Base-by-base conservation (phyloP, 1,140 invertebrate species). In the Macrocentrus cingulum region DNA sequence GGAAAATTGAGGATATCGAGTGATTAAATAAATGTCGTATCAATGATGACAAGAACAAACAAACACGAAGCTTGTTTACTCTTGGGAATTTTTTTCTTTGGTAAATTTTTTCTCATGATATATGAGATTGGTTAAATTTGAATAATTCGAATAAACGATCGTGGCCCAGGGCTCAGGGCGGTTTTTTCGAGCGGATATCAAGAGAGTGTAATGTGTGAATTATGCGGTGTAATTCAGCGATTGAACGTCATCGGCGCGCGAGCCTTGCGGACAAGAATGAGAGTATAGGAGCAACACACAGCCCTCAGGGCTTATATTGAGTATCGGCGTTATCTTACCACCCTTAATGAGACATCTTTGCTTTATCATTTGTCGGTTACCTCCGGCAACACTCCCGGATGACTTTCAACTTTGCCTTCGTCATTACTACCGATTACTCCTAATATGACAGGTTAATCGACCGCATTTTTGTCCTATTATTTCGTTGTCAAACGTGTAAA, bases 321-420 rank as follows among this genome's bases (percentile, higher is more conserved):
- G 48, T 41, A 51, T 51, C 48, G 51, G 49, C 29, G 51, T 59
- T 63, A 56, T 59, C 52, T 51, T 51, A 41, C 23, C 20, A 37
- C 56, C 52, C 55, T 52, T 70, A 68, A 71, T 66, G 66, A 70
- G 67, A 70, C 64, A 65, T 68, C 62, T 66, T 63, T 42, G 54
- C 59, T 67, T 66, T 66, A 72, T 70, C 67, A 68, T 60, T 64
- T 60, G 46, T 56, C 57, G 60, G 59, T 37, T 56, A 44, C 64
- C 56, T 23, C 49, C 29, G 60, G 55, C 51, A 36, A 20, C 44
- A 25, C 42, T 29, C 41, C 36, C 42, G 37, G 45, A 44, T 32
- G 20, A 23, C 50, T 25, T 52, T 39, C 37, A 36, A 22, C 20
- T 48, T 16, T 41, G 37, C 25, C 2, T 45, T 8, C 46, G 16